Conservation (phyloP, 1,140 invertebrate species). For the Eupristina koningsbergeri region DNA sequence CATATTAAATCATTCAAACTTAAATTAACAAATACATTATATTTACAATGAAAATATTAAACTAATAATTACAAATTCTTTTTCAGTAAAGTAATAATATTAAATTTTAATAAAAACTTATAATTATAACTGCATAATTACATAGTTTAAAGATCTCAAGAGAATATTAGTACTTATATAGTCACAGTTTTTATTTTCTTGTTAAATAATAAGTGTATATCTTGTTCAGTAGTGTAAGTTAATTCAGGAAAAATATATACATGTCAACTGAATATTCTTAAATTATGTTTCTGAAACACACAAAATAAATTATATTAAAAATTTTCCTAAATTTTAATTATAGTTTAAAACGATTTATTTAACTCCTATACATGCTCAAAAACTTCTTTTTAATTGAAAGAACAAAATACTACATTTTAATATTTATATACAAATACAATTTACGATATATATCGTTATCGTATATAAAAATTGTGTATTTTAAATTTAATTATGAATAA, state of each 20-base stretch:
- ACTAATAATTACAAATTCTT: neutral
- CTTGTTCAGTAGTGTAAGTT: neutral
- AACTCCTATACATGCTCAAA: too few species aligned
- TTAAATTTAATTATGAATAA: too few species aligned
- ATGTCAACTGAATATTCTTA: neutral
- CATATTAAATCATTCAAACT: neutral
- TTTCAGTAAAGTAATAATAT: neutral
- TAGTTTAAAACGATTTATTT: neutral
- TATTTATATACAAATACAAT: too few species aligned
- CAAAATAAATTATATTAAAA: neutral
- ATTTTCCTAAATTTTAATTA: neutral
- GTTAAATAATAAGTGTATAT: neutral
- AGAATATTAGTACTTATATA: neutral
- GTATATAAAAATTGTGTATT: too few species aligned
- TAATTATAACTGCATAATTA: neutral
- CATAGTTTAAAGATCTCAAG: neutral
- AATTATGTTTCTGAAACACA: constrained; percentile 11
- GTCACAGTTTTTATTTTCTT: neutral
- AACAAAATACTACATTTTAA: too few species aligned
- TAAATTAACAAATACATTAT: neutral
- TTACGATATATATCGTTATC: too few species aligned
- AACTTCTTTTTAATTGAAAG: too few species aligned
- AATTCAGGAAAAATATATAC: neutral
- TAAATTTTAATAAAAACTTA: neutral
- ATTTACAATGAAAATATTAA: neutral